Base-by-base conservation (phyloP, 2,797 vertebrate genomes). In the Crenichthys baileyi region DNA sequence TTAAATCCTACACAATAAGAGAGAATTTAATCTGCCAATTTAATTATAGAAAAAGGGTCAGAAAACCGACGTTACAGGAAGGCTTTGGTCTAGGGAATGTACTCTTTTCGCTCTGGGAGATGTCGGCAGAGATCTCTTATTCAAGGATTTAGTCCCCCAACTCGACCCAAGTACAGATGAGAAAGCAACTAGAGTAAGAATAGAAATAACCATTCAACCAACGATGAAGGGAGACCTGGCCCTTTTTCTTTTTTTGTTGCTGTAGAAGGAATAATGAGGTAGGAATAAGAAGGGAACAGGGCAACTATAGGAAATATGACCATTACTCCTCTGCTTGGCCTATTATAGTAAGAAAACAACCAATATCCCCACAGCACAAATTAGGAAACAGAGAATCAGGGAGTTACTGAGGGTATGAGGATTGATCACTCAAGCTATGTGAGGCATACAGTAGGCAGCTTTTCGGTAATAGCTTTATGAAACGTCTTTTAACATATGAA, bases 1-100 rank as follows among this genome's bases (percentile, higher is more conserved):
- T 95, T 92, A 92, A 93, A 91, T 70, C 85, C 83, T 87, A 78
- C 81, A 91, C 90, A 91, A 94, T 90, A 89, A 83, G 85, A 91
- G 78, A 83, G 85, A 89, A 81, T 91, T 92, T 92, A 93, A 94
- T 94, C 91, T 94, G 91, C 90, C 89, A 89, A 89, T 93, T 93
- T 94, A 94, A 95, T 93, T 93, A 94, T 73, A n/a, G n/a, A n/a
- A n/a, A n/a, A n/a, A n/a, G n/a, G n/a, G n/a, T n/a, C n/a, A n/a
- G n/a, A n/a, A n/a, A n/a, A n/a, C n/a, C n/a, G n/a, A n/a, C n/a
- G n/a, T n/a, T n/a, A n/a, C n/a, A 86, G 89, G 90, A 92, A 92
- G 87, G 83, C 87, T 84, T 79, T 71, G 89, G 92, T 92, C 92
- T 91, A 93, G 90, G n/a, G n/a, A n/a, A n/a, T n/a, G n/a, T n/a